Conservation (phyloP, 2,113 vertebrate genomes). For the Myrmecobius fasciatus region DNA sequence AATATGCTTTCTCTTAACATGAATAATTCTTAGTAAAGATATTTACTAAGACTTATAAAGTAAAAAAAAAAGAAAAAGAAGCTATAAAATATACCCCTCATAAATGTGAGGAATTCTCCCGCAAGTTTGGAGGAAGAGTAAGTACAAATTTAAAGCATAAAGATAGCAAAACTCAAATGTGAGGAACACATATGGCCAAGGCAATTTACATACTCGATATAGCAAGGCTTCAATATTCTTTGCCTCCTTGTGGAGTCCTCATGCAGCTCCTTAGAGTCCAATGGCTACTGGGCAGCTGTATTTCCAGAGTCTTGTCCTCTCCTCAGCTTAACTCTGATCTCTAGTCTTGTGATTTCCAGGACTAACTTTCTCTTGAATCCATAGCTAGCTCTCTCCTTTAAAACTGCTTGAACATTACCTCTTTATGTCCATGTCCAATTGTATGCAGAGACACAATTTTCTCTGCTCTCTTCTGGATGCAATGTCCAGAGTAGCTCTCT, state of each 20-base stretch:
- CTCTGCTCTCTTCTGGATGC: neutral
- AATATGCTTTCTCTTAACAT: neutral
- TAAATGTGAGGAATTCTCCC: neutral
- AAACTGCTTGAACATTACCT: neutral
- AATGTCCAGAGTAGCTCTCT: neutral
- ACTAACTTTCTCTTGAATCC: neutral
- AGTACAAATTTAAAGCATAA: too few relatives aligned
- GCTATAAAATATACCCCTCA: neutral
- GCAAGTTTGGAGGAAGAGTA: neutral
- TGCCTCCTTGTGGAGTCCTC: neutral
- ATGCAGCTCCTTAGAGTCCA: neutral
- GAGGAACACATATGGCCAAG: neutral
- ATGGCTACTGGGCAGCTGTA: neutral
- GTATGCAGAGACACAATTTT: too few relatives aligned
- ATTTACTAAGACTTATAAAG: neutral
- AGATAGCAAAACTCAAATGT: neutral
- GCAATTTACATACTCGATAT: neutral
- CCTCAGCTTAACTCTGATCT: neutral
- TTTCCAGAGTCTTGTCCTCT: neutral
- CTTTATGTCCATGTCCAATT: neutral
- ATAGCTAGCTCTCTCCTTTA: neutral
- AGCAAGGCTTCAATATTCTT: neutral
- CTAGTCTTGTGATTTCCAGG: neutral
- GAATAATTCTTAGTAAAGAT: neutral
- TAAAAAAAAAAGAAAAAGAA: neutral